Evolutionary conservation across 2,797 vertebrate genomes (phyloP), one percentile per base, ranked within the genome.

Genomic region (Sciurus carolinensis): DNA sequence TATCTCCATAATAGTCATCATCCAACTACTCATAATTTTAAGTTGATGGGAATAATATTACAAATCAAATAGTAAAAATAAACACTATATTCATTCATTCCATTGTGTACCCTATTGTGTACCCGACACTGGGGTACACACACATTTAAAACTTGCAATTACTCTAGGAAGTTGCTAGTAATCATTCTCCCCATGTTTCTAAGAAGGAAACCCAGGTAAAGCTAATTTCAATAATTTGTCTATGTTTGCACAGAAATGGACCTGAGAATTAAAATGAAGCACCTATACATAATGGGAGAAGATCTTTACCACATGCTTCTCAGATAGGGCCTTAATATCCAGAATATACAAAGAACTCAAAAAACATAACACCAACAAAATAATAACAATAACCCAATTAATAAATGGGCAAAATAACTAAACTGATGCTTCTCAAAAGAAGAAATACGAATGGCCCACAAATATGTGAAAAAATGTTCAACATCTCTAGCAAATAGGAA

Each of bases 1-100:
- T 85, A 62, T 44, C 30, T 80, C 52, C 64, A 39, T 86, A 82
- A 80, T 22, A 93, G n/a, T 54, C 84, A 96, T 50, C 44, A 84
- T 44, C 26, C 30, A 84, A 30, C 12, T 3, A 26, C 39, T 89
- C 67, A 66, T 91, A 82, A 95, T 87, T 81, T 77, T 84, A 54
- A 44, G 28, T 69, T 80, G 54, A 87, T 47, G 14, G 72, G 4
- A 15, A 73, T 87, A 26, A 50, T 81, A 69, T 50, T 54, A 1
- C 14, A 83, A 69, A 85, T 66, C 33, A 52, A 88, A 90, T 26
- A 72, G 71, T 82, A 89, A 69, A 69, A 88, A 89, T 81, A 87
- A 93, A 87, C 42, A 24, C 14, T 57, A 30, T 52, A 75, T n/a
- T 73, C 64, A 66, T n/a, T 73, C 64, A 66, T 62, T 62, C 9